A percentile compares a stretch with the other conserved stretches of the same genome.
phyloP scores from a whole-genome alignment of 92 coral and sea anemone species.

The Virgularia gustaviana region DNA sequence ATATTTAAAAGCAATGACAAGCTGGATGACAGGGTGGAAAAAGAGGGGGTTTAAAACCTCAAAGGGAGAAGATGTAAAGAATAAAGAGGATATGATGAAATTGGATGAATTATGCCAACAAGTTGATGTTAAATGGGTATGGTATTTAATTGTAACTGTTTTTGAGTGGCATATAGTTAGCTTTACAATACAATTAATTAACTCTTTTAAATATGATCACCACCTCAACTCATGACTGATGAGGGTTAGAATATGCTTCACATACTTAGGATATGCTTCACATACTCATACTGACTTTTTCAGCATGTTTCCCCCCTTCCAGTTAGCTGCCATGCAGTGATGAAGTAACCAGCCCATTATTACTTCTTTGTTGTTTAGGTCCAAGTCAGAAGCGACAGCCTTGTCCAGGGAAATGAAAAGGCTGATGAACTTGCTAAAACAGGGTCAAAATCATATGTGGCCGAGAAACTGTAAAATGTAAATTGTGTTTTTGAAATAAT shows the following conservation, averaged over 20 bases:
- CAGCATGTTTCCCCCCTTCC: no score
- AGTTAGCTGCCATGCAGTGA: no score
- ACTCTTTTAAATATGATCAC: no score
- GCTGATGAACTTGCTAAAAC: slow-evolving; percentile 73
- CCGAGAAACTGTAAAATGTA: no score
- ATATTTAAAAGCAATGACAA: slow-evolving; percentile 65
- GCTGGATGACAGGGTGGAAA: slow-evolving; percentile 81
- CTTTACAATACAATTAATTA: no score
- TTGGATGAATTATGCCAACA: slow-evolving; percentile 65
- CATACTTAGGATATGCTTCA: no score
- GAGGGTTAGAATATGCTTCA: neutral
- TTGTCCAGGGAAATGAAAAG: slow-evolving; percentile 75
- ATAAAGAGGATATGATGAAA: slow-evolving; percentile 73
- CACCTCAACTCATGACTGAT: no score
- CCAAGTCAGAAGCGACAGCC: slow-evolving; percentile 82
- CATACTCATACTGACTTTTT: no score
- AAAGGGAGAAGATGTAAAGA: slow-evolving; percentile 70
- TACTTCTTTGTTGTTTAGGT: slow-evolving; percentile 57
- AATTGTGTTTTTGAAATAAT: no score
- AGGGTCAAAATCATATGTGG: no score
- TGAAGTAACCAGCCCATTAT: no score
- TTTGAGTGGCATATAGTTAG: no score
- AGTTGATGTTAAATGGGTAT: slow-evolving; percentile 88
- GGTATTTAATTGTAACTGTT: slow-evolving; percentile 10
- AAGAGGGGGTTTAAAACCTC: slow-evolving; percentile 79